Base-by-base conservation (phyloP, 2,113 vertebrate species). In the Platysternon megacephalum region DNA sequence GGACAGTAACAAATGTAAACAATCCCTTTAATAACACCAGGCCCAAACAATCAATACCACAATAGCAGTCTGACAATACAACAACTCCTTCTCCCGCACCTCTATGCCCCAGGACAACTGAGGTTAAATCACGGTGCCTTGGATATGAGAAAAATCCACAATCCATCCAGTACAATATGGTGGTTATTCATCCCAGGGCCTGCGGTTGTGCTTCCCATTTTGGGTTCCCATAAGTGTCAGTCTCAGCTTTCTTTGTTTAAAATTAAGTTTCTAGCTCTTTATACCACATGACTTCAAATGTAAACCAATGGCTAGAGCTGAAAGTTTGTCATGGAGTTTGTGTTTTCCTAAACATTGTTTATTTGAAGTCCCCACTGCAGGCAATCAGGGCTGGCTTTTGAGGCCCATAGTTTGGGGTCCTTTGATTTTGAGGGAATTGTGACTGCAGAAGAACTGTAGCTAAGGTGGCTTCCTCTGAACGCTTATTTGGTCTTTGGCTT, bases 321-420 rank as follows among this genome's bases (percentile, higher is more conserved):
- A 72, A 0, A 2, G 3, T 19, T 10, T 9, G 79, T 55, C 1
- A 44, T 4, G 74, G 2, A 3, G 0, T 5, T 55, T 28, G 44
- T 16, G 87, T 87, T 61, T 22, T n/a, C 6, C 42, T 7, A 1
- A 4, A 24, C 82, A 80, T 92, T 17, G 8, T 79, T 68, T 51
- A 58, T 90, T 7, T 28, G 46, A 82, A 80, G 8, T 28, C 26
- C 42, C 12, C 42, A 72, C 32, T 28, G 74, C 6, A 10, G 42
- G 44, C 32, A 86, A 76, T 3, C 17, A 46, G 9, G 82, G 35
- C 32, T n/a, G 72, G 4, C 17, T 46, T 56, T 51, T 22, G 61
- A 82, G 78, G 35, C 7, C 91, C 39, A 56, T n/a, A 5, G 39
- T 76, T 44, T 44, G 11, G 39, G 21, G 42, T 44, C 22, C 42